A percentile compares a stretch with the other conserved stretches of the same genome.
Evolutionary conservation across 1,140 invertebrate genomes (phyloP).

Genomic region (Drosophila bipectinata): DNA sequence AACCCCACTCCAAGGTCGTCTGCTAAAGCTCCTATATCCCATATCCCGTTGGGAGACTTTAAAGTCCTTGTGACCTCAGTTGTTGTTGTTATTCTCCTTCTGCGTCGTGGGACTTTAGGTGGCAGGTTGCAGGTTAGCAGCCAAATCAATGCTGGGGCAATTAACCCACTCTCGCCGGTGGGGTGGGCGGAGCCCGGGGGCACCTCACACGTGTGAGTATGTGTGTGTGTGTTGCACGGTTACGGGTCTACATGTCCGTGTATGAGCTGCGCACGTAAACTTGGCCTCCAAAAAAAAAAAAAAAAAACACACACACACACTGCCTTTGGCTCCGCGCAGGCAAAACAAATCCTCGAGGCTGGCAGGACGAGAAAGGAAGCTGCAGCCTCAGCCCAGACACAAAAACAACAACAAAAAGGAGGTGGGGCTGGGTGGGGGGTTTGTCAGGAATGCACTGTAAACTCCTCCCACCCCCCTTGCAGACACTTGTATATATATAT

Average conservation of each 20-base stretch:
- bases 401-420: background rate
- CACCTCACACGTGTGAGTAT: slow-evolving; percentile 19
- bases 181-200: too few species aligned
- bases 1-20: background rate
- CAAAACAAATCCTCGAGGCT: background rate
- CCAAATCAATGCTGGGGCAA: slow-evolving; percentile 54
- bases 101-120: background rate
- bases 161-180: slow-evolving; percentile 47
- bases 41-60: background rate
- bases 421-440: background rate
- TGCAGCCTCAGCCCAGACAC: background rate
- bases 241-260: background rate
- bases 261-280: slow-evolving; percentile 67
- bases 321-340: slow-evolving; percentile 16
- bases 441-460: background rate
- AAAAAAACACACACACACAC: slow-evolving; percentile 22
- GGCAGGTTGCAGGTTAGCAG: background rate
- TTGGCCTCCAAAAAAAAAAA: slow-evolving; percentile 69
- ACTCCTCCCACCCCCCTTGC: slow-evolving; percentile 1
- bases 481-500: too few species aligned
- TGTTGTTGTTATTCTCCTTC: background rate
- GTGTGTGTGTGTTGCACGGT: background rate
- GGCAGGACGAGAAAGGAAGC: slow-evolving; percentile 1
- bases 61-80: background rate
- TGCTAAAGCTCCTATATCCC: too few species aligned